phyloP scores from a whole-genome alignment of 2,888 invertebrate genomes.

The Digitonthophagus gazella region DNA sequence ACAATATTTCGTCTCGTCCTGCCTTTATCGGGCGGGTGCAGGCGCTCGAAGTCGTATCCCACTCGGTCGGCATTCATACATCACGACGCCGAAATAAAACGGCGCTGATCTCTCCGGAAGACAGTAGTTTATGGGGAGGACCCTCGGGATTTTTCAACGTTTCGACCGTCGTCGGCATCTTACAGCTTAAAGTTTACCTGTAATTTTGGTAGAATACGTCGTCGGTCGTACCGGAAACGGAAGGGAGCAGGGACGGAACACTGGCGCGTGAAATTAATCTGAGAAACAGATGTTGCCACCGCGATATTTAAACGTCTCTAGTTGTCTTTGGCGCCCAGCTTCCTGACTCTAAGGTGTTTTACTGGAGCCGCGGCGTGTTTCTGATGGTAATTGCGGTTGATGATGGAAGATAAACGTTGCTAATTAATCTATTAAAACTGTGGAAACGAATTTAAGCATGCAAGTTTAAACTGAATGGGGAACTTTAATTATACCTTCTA shows the following conservation, averaged over 20 bases:
- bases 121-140: constrained; percentile 43
- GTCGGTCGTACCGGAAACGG: not conserved
- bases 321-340: not conserved
- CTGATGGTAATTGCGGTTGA: not conserved
- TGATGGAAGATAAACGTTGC: not conserved
- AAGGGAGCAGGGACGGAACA: not conserved
- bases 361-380: not conserved
- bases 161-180: constrained; percentile 19
- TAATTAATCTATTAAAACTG: not conserved
- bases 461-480: not conserved
- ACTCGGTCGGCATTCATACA: constrained; percentile 36
- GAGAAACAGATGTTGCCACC: not conserved
- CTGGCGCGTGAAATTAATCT: not conserved
- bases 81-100: constrained; percentile 41
- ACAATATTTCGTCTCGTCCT: constrained; percentile 42
- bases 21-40: constrained; percentile 45
- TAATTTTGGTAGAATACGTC: constrained; percentile 18
- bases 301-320: not conserved
- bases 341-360: not conserved
- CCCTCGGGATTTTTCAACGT: constrained; percentile 40
- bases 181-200: constrained; percentile 16
- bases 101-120: constrained; percentile 38
- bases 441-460: not conserved
- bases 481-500: no score
- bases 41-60: constrained; percentile 31